phyloP scores from a whole-genome alignment of 1,140 invertebrate species.

The Pantala flavescens region DNA sequence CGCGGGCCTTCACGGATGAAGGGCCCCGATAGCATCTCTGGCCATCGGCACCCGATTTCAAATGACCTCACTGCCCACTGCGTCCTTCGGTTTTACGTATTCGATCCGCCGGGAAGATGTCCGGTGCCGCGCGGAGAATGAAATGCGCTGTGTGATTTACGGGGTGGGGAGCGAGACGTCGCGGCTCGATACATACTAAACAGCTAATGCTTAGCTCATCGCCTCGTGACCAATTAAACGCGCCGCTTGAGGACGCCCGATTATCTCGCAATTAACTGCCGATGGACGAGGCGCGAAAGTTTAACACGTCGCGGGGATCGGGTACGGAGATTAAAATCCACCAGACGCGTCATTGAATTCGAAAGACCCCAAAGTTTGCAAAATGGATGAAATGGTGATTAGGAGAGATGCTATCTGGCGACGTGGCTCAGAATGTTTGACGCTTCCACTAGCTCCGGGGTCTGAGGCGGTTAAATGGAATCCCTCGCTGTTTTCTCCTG shows the following conservation, averaged over 20 bases:
- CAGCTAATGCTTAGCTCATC: background rate
- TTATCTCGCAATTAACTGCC: too few species aligned
- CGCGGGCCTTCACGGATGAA: background rate
- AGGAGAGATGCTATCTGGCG: too few species aligned
- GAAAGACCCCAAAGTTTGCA: too few species aligned
- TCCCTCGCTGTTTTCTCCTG: too few species aligned
- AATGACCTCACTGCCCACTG: background rate
- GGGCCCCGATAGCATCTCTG: background rate
- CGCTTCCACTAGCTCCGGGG: too few species aligned
- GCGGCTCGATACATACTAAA: background rate
- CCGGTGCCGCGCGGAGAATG: background rate
- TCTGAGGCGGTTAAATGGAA: too few species aligned
- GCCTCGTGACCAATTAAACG: constrained; percentile 2
- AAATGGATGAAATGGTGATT: too few species aligned
- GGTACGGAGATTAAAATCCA: too few species aligned
- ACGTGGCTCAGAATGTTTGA: too few species aligned
- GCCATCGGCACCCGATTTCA: constrained; percentile 6
- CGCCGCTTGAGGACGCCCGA: background rate
- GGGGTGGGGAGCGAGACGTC: background rate
- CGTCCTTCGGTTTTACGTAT: constrained; percentile 1
- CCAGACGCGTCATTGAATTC: too few species aligned
- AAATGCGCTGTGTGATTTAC: background rate
- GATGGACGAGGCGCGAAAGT: too few species aligned
- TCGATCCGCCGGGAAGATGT: background rate
- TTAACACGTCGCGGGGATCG: too few species aligned